Conservation (phyloP, 2,888 invertebrate genomes). For the Drosophila paramelanica region DNA sequence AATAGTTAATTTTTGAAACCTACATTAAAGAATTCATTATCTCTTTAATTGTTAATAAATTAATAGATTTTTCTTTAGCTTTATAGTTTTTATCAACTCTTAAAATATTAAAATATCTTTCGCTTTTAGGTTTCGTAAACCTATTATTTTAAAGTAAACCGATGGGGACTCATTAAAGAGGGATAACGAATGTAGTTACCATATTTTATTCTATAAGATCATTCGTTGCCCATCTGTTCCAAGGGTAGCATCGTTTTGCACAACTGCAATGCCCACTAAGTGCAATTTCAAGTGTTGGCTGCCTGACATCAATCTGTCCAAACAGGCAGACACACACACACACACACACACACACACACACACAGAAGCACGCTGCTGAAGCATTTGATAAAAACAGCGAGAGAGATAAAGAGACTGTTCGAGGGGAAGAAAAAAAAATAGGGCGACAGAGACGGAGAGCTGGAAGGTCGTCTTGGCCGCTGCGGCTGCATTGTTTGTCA, state of each 20-base stretch:
- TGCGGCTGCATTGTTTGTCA: constrained; percentile 72
- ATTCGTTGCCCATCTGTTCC: constrained; percentile 29
- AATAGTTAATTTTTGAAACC: too few species aligned
- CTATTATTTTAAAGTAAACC: too few species aligned
- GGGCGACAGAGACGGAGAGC: neutral
- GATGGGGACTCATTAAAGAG: neutral
- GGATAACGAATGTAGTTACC: constrained; percentile 25
- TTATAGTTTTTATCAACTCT: too few species aligned
- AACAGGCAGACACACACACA: constrained; percentile 29
- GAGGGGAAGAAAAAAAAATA: neutral
- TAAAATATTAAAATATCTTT: too few species aligned
- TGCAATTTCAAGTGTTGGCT: constrained; percentile 68
- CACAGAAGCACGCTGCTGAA: constrained; percentile 11
- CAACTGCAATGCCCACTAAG: constrained; percentile 45
- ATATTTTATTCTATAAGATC: constrained; percentile 17
- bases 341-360: constrained; percentile 25
- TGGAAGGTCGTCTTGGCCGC: constrained; percentile 19
- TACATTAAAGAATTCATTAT: too few species aligned
- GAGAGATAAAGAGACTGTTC: constrained; percentile 1
- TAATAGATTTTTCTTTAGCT: too few species aligned
- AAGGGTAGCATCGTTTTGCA: constrained; percentile 35
- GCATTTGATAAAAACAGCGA: neutral
- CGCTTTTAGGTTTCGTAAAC: too few species aligned
- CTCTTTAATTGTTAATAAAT: too few species aligned
- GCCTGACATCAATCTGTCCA: constrained; percentile 71